These are phyloP conservation scores for Cygnus atratus DNA, from an alignment of 2,113 vertebrate species.

Conservation along the genomic window DNA sequence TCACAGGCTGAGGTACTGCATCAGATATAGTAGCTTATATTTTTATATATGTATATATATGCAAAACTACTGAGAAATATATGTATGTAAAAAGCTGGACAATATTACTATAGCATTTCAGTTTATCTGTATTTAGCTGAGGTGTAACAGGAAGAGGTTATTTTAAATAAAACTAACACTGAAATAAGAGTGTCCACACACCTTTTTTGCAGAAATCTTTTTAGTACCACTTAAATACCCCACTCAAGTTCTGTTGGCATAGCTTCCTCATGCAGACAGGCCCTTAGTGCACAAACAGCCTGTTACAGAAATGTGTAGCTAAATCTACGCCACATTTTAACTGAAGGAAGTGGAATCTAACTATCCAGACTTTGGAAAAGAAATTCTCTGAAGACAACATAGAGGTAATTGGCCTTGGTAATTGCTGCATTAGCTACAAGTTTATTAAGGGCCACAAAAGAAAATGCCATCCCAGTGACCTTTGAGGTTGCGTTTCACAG, in stretches of 20 bases:
- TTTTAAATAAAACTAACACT: background rate
- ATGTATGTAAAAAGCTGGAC: background rate
- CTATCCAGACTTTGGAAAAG: background rate
- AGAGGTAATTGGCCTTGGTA: conserved; percentile 53
- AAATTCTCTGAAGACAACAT: conserved; percentile 27
- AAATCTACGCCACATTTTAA: background rate
- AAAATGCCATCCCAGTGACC: conserved; percentile 42
- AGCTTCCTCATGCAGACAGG: background rate
- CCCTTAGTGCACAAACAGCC: background rate
- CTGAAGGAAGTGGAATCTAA: background rate
- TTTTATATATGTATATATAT: background rate
- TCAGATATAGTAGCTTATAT: background rate
- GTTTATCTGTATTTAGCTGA: background rate
- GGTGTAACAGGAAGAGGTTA: background rate
- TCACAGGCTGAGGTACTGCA: background rate
- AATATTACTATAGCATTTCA: background rate
- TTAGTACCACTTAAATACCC: background rate
- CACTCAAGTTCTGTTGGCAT: background rate
- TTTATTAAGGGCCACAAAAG: conserved; percentile 52
- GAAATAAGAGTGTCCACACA: background rate
- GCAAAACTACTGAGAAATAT: background rate
- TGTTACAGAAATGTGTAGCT: background rate
- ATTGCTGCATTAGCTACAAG: conserved; percentile 55
- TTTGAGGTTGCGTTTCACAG: conserved; percentile 45
- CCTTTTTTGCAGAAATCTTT: background rate